These are phyloP conservation scores for Emys orbicularis DNA, from an alignment of 2,797 vertebrate species.

Conservation along the genomic window DNA sequence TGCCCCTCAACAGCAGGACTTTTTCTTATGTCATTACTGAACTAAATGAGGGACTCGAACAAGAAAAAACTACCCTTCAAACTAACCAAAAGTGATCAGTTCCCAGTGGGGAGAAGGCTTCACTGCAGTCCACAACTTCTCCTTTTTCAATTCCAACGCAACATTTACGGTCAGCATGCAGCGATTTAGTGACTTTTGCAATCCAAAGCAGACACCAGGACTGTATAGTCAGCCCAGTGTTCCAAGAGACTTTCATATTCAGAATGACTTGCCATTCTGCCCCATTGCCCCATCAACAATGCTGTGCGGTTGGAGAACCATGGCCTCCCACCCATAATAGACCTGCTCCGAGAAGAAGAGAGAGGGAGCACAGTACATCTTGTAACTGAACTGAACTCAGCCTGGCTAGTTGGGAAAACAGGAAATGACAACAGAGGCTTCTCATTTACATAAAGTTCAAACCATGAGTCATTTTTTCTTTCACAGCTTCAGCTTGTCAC, in stretches of 20 bases:
- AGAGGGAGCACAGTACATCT: not conserved
- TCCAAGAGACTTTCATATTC: not conserved
- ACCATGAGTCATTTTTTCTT: constrained; percentile 48
- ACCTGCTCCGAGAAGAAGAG: not conserved
- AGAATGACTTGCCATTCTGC: not conserved
- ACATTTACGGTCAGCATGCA: constrained; percentile 27
- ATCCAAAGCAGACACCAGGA: constrained; percentile 10
- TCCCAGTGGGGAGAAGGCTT: not conserved
- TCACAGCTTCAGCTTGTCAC: not conserved
- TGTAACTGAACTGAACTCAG: constrained; percentile 8
- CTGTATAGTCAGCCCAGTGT: not conserved
- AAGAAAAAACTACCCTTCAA: constrained; percentile 9
- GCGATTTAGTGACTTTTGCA: constrained; percentile 31
- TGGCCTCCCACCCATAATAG: not conserved
- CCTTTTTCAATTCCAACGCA: not conserved
- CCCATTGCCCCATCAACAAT: not conserved
- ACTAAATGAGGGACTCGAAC: not conserved
- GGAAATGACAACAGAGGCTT: constrained; percentile 40
- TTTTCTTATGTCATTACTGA: not conserved
- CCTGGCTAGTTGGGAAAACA: constrained; percentile 34
- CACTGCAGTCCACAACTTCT: constrained; percentile 12
- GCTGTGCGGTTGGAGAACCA: not conserved
- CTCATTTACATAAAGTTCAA: constrained; percentile 50
- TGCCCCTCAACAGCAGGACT: not conserved
- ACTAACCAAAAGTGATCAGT: not conserved